Base-by-base conservation (phyloP, 2,888 invertebrate species). In the Nomada fucata region DNA sequence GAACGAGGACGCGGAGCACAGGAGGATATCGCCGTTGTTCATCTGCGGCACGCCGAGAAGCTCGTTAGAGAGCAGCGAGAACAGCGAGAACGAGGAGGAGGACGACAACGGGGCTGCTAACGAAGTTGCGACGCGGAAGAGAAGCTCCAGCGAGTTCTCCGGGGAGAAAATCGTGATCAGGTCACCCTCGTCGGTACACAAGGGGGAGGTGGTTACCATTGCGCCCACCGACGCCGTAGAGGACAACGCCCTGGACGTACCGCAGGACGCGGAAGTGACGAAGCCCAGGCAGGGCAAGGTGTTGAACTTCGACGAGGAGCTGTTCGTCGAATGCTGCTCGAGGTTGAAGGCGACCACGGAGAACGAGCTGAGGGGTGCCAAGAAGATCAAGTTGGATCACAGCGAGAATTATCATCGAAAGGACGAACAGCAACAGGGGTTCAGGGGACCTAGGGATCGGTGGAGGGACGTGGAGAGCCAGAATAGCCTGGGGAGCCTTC, bases 391-490 rank as follows among this genome's bases (percentile, higher is more conserved):
- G 68, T 78, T 94, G 20, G 93, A 93, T 80, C 93, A 93, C 42
- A 90, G 88, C 2, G 92, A 91, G 2, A 84, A 79, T n/a, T 92
- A 91, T 75, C 90, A 90, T 29, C 89, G 82, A 15, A 90, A 89
- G 47, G 91, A 92, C 1, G 92, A 92, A 2, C 89, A 89, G 36
- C 78, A 83, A 3, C 87, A 89, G 11, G 87, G 86, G 1, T 90
- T 89, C 53, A 85, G 90, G 10, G 77, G 81, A 0, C 89, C 87
- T 26, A 91, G 89, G 44, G 93, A 93, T 63, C 83, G 92, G 7
- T 94, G 93, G 93, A 90, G 91, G n/a, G 93, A 93, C 44, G 92
- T 91, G 0, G 93, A 93, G 71, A 93, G 92, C 70, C 93, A 93
- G 68, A 93, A 93, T n/a, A 93, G 93, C 59, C 87, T 93, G 10